Evolutionary conservation across 2,888 invertebrate species (phyloP).

Genomic region (Limnephilus lunatus): DNA sequence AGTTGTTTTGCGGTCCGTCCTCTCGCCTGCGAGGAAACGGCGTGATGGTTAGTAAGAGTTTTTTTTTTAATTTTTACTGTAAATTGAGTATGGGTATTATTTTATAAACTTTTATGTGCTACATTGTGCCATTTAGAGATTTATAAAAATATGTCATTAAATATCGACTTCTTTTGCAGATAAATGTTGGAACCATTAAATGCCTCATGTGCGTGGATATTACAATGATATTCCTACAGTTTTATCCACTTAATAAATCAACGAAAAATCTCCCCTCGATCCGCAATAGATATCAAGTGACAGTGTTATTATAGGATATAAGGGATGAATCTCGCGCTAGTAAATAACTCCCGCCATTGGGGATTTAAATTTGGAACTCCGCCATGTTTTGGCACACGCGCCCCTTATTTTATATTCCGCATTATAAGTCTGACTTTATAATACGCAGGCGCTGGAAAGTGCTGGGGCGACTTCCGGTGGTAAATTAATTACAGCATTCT

Average conservation of each 20-base stretch:
- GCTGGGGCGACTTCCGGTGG: slow-evolving; percentile 52
- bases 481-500: slow-evolving; percentile 56
- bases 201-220: background rate
- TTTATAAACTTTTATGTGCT: too few relatives aligned
- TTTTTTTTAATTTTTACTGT: too few relatives aligned
- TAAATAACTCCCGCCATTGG: background rate
- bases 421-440: background rate
- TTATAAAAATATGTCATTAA: too few relatives aligned
- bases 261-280: background rate
- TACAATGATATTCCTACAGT: background rate
- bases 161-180: too few relatives aligned
- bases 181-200: too few relatives aligned
- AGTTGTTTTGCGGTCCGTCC: too few relatives aligned
- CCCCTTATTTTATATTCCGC: slow-evolving; percentile 10
- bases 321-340: slow-evolving; percentile 27
- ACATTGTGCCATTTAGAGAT: too few relatives aligned
- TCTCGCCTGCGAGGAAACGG: too few relatives aligned
- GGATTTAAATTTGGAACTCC: slow-evolving; percentile 53
- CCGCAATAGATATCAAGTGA: slow-evolving; percentile 11
- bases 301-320: slow-evolving; percentile 13
- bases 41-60: too few relatives aligned
- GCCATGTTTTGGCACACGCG: slow-evolving; percentile 58
- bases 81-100: too few relatives aligned
- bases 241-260: background rate
- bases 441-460: slow-evolving; percentile 27